Conservation (phyloP, 2,797 vertebrate species). For the Hozukius guyotensis region DNA sequence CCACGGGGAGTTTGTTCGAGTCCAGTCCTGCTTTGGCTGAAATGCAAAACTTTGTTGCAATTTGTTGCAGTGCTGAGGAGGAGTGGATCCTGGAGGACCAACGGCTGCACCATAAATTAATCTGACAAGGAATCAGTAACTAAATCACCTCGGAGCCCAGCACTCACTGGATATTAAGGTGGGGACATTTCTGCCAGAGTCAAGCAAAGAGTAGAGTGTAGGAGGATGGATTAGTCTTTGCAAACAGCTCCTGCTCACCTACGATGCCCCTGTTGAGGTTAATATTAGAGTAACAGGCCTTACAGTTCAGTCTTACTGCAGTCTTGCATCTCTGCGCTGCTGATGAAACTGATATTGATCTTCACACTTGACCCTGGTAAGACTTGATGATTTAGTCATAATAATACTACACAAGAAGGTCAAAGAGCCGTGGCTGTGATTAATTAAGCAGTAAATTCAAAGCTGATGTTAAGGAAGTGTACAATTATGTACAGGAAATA, state of each 20-base stretch:
- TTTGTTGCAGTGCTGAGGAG: background rate
- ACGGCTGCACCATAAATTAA: constrained; percentile 13
- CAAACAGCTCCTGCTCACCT: background rate
- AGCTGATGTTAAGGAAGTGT: background rate
- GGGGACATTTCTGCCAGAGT: background rate
- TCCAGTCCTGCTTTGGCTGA: background rate
- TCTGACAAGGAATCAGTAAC: constrained; percentile 15
- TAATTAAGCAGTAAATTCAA: background rate
- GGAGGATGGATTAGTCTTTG: background rate
- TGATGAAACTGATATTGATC: background rate
- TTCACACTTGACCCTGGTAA: background rate
- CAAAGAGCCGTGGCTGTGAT: background rate
- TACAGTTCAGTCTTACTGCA: background rate
- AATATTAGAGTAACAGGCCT: background rate
- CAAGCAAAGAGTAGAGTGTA: background rate
- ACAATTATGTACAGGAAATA: background rate
- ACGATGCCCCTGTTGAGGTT: background rate
- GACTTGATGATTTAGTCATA: background rate
- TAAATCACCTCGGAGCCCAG: background rate
- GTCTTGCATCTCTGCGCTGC: background rate
- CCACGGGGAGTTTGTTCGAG: background rate
- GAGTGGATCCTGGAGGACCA: background rate
- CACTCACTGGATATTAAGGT: background rate
- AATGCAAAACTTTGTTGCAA: background rate
- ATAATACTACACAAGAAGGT: background rate